Evolutionary conservation across 2,888 invertebrate genomes (phyloP), one percentile per base, ranked within the genome.

Genomic region (Corythucha ciliata): DNA sequence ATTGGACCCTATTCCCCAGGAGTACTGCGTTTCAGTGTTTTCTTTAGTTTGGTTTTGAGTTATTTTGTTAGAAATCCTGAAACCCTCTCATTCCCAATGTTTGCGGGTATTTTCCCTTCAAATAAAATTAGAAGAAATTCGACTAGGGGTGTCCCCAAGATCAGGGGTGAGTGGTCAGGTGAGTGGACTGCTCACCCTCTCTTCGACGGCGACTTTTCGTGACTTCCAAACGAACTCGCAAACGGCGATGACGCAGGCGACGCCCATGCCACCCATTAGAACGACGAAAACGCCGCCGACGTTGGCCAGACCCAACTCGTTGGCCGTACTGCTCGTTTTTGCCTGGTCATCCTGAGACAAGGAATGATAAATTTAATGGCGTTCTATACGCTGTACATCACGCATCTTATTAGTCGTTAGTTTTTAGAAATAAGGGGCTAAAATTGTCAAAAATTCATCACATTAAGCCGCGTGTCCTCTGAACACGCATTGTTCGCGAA

Each of bases 231-330:
- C 85, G 69, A 96, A 94, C 69, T 96, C 94, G 67, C 90, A 85
- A 54, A 96, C 87, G 14, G 94, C 92, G 61, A 92, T 87, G 57
- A 91, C 83, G 66, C 89, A 87, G 4, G 92, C 90, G 39, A 91
- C 82, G 4, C 86, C 86, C 81, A 87, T 84, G 3, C 92, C 92
- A 27, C 86, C 87, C 80, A 92, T 85, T 47, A 94, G 76, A 1
- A 94, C 91, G n/a, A 93, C 90, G 69, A 94, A 94, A 4, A 93
- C 92, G 4, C 93, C 93, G 32, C 93, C 93, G 21, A 93, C 92
- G 71, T 97, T 96, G 27, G 91, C 90, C 61, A 98, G 74, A 0
- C 92, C 92, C 56, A 96, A 73, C 69, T 88, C 88, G 69, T 88
- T 89, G 39, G 88, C 88, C 0, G 87, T 82, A 53, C 86, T 86